A percentile compares a stretch with the other conserved stretches of the same genome.
Conservation (phyloP, 2,113 vertebrate genomes). For the Sardina pilchardus region DNA sequence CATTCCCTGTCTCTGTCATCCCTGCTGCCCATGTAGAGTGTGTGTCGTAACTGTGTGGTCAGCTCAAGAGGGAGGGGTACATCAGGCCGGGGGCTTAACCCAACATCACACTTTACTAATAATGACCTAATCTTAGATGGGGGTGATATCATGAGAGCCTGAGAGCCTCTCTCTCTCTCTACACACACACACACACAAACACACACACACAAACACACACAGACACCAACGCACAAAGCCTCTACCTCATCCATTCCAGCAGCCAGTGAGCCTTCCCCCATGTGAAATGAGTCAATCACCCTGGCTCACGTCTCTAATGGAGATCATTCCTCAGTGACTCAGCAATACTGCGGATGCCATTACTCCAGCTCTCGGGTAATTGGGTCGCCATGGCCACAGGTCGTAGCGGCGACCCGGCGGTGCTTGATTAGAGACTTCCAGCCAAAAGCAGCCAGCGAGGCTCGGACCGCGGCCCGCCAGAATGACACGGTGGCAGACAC, state of each 20-base stretch:
- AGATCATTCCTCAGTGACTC: constrained; percentile 44
- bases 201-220: constrained; percentile 2
- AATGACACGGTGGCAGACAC: neutral
- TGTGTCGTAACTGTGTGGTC: constrained; percentile 4
- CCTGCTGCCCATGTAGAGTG: neutral
- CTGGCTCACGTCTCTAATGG: constrained; percentile 45
- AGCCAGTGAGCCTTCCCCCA: neutral
- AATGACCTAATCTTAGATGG: constrained; percentile 57
- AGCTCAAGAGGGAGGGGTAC: neutral
- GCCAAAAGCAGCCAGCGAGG: neutral
- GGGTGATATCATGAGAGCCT: constrained; percentile 58
- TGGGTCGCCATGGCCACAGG: constrained; percentile 24
- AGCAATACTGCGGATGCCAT: neutral
- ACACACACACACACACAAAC: neutral
- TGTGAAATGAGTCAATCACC: constrained; percentile 42
- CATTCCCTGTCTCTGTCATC: neutral
- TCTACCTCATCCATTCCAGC: neutral
- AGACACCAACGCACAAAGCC: neutral
- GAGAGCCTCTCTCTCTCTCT: constrained; percentile 26
- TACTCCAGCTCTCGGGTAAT: neutral
- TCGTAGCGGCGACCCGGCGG: constrained; percentile 37
- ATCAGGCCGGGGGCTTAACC: constrained; percentile 43
- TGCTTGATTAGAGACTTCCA: constrained; percentile 27
- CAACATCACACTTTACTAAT: constrained; percentile 51
- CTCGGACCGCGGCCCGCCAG: neutral